These are phyloP conservation scores for Diplodus sargus DNA, from an alignment of 2,797 vertebrate genomes.

Conservation along the genomic window DNA sequence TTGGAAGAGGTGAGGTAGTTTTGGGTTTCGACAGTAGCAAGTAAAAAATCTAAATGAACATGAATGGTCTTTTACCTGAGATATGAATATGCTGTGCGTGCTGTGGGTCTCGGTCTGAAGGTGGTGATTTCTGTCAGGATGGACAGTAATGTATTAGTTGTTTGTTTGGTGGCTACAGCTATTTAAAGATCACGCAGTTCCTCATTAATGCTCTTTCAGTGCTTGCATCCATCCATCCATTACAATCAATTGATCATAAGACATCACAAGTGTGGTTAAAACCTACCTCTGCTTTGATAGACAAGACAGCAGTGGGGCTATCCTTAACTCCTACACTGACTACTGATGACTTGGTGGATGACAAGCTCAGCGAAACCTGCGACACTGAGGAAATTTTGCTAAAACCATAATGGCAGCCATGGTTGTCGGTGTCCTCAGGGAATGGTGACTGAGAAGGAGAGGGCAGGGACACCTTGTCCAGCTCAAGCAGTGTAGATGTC, in stretches of 20 bases:
- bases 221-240: background rate
- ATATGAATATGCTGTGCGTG: conserved; percentile 38
- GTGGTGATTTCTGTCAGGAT: conserved; percentile 77
- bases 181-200: background rate
- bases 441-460: conserved; percentile 54
- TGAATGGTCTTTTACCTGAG: conserved; percentile 77
- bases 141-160: conserved; percentile 14
- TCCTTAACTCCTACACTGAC: conserved; percentile 31
- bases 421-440: conserved; percentile 27
- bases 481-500: conserved; percentile 74
- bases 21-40: background rate
- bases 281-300: conserved; percentile 76
- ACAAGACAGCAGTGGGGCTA: conserved; percentile 4
- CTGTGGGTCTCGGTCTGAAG: conserved; percentile 37
- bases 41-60: background rate
- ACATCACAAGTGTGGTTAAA: background rate
- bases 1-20: background rate
- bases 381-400: conserved; percentile 66
- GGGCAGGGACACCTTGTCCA: conserved; percentile 47
- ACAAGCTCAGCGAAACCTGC: conserved; percentile 65
- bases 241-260: conserved; percentile 9
- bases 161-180: conserved; percentile 11
- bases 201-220: background rate
- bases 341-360: conserved; percentile 69
- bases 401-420: conserved; percentile 34